Evolutionary conservation across 2,113 vertebrate genomes (phyloP).

Genomic region (Lophochroa leadbeateri): DNA sequence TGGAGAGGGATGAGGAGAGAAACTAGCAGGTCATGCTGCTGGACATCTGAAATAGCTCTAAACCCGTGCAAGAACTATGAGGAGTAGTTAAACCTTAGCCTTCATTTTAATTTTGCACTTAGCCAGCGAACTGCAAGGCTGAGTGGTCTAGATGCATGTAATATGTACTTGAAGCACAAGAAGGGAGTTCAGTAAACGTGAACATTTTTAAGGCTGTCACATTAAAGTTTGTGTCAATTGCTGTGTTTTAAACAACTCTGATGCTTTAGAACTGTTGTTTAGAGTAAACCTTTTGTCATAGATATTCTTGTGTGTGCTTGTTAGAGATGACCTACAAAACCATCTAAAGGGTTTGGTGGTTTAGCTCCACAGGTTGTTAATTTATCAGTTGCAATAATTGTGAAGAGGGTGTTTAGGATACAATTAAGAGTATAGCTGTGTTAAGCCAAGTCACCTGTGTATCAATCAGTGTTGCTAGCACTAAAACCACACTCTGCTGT

Average conservation of each 20-base stretch:
- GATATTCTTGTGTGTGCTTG: not conserved
- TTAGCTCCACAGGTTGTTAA: not conserved
- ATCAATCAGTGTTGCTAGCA: not conserved
- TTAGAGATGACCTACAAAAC: not conserved
- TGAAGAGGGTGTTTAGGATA: not conserved
- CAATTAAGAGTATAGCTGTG: not conserved
- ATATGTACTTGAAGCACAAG: not conserved
- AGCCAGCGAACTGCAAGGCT: not conserved
- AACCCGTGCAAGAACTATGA: not conserved
- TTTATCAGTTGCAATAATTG: not conserved
- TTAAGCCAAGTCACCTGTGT: not conserved
- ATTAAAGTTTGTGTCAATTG: not conserved
- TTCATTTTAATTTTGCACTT: not conserved
- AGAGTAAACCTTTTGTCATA: not conserved
- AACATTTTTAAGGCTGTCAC: not conserved
- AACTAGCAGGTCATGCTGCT: not conserved
- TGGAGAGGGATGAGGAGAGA: accelerated
- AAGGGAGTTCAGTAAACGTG: not conserved
- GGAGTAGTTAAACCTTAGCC: not conserved
- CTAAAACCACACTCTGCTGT: not conserved
- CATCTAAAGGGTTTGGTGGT: not conserved
- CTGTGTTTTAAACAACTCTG: not conserved
- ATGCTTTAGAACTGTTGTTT: not conserved
- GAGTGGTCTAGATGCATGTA: too few relatives aligned
- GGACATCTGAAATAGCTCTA: not conserved